Percentiles rank a stretch among this genome's conserved stretches.
Conservation (phyloP, 2,888 invertebrate genomes). For the Netelia inedita region DNA sequence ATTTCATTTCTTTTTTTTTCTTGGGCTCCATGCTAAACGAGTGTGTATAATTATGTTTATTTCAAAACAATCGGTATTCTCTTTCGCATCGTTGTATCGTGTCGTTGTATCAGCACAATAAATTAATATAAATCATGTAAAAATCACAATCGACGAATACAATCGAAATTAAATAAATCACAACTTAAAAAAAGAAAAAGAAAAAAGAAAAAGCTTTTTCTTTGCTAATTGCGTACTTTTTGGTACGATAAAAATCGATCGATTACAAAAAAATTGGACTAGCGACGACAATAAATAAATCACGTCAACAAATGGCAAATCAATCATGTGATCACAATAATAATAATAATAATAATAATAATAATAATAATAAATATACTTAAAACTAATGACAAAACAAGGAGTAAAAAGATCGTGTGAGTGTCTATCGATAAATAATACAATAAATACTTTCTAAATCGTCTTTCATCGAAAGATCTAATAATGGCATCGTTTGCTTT, state of each 20-base stretch:
- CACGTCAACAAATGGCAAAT: conserved; percentile 58
- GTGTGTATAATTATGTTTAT: conserved; percentile 36
- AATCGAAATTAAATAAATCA: conserved; percentile 66
- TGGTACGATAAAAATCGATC: conserved; percentile 68
- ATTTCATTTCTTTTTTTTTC: neutral
- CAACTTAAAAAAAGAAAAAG: conserved; percentile 32
- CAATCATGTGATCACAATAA: conserved; percentile 55
- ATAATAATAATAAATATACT: conserved; percentile 45
- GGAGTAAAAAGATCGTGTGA: conserved; percentile 65
- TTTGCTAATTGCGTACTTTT: neutral
- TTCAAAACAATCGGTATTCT: conserved; percentile 57
- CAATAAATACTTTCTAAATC: conserved; percentile 60
- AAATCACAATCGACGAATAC: conserved; percentile 64
- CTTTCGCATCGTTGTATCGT: conserved; percentile 78
- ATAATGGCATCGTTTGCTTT: neutral
- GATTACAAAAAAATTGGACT: conserved; percentile 65
- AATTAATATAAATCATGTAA: conserved; percentile 42
- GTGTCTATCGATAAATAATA: conserved; percentile 57
- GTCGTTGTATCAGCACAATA: conserved; percentile 79
- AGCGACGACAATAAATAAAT: conserved; percentile 48
- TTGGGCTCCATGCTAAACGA: conserved; percentile 28
- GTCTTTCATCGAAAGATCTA: neutral
- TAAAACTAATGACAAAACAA: conserved; percentile 52
- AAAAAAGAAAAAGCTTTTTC: conserved; percentile 24
- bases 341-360: conserved; percentile 32